Base-by-base conservation (phyloP, 2,113 vertebrate genomes). In the Atractosteus spatula region DNA sequence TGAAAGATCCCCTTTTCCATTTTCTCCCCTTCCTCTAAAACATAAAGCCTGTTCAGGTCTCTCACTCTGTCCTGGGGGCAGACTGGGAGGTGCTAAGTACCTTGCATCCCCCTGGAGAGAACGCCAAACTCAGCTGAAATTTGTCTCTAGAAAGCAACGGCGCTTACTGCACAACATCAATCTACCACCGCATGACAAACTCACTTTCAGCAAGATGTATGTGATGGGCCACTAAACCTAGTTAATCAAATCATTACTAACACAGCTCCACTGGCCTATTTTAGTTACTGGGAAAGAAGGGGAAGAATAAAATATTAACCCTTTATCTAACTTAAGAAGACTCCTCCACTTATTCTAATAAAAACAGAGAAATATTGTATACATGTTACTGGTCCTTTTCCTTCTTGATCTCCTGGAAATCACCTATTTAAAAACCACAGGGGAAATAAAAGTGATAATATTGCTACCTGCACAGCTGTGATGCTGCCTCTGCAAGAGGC, bases 161-260 rank as follows among this genome's bases (percentile, higher is more conserved):
- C 77, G 70, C 76, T 73, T 69, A 76, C 74, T 47, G 78, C 73
- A 3, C 14, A 77, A 55, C 82, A 90, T 92, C 89, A 84, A 88
- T 91, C 89, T 89, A 45, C 65, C 69, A 76, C 65, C 68, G 12
- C 56, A 66, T 74, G 84, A 88, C 85, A 86, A 81, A 80, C 82
- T 86, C 84, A 84, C 78, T 87, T 75, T 63, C 62, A 62, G 78
- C 43, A 83, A 87, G 90, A 90, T 88, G 81, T 79, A 89, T 90
- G 88, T 87, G 79, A 84, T 0, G 59, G 82, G 83, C 66, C 73
- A 69, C 66, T 74, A 67, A 62, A 80, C 79, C 81, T 83, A 79
- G 82, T 89, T 89, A 82, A 91, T 91, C 89, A 92, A 86, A 82
- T 78, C 82, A 88, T 89, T 89, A 89, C 80, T 78, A 41, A 62